These are phyloP conservation scores for Jordanella pulchra DNA, from an alignment of 2,797 vertebrate species.

Conservation along the genomic window DNA sequence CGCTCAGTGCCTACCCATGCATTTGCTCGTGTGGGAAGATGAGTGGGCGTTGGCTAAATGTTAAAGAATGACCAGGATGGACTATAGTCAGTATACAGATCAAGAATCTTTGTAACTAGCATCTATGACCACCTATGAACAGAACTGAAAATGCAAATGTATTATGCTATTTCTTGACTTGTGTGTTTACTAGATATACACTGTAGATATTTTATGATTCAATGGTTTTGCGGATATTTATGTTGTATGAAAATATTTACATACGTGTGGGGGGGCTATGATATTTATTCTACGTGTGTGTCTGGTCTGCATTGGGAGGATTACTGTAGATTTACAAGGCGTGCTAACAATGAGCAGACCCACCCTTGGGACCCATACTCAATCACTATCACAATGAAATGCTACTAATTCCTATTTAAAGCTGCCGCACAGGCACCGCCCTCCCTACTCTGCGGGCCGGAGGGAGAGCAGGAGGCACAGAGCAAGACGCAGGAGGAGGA, in stretches of 20 bases:
- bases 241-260: conserved; percentile 11
- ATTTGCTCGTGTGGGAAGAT: conserved; percentile 45
- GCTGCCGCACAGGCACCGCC: conserved; percentile 63
- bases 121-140: background rate
- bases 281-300: conserved; percentile 28
- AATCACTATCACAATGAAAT: conserved; percentile 78
- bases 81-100: conserved; percentile 33
- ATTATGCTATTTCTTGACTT: background rate
- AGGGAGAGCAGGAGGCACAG: conserved; percentile 35
- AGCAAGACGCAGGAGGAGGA: conserved; percentile 5
- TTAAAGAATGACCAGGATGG: conserved; percentile 42
- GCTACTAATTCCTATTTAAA: conserved; percentile 79
- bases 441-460: conserved; percentile 47
- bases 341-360: conserved; percentile 70
- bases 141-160: background rate
- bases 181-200: background rate
- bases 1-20: conserved; percentile 25
- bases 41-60: conserved; percentile 61
- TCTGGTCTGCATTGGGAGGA: conserved; percentile 67
- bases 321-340: conserved; percentile 78
- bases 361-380: conserved; percentile 69
- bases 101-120: conserved; percentile 25
- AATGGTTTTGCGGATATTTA: background rate
- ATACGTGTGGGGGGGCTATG: conserved; percentile 18
- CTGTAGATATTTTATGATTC: background rate